A percentile compares a stretch with the other conserved stretches of the same genome.
phyloP scores from a whole-genome alignment of 64 coral and sea anemone species.

The Pocillopora damicornis region DNA sequence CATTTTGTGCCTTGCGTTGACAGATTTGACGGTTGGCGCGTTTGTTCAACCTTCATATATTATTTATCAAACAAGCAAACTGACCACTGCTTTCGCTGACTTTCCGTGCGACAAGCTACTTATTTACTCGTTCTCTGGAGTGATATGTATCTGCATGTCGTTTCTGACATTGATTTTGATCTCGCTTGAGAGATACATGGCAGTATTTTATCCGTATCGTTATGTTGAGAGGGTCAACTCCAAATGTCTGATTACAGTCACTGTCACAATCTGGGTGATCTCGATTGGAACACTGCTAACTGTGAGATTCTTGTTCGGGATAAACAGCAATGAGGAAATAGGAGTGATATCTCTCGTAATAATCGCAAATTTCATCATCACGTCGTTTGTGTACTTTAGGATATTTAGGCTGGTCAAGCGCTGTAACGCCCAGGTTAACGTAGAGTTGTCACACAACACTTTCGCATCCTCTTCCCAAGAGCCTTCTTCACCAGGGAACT shows the following conservation, averaged over 20 bases:
- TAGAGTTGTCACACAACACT: not conserved
- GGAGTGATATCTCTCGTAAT: conserved; percentile 31
- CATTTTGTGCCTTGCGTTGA: conserved; percentile 29
- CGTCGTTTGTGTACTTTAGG: conserved; percentile 31
- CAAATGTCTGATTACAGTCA: not conserved
- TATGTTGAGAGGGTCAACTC: conserved; percentile 13
- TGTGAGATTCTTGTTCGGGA: conserved; percentile 25
- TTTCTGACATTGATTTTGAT: conserved; percentile 43
- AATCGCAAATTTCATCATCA: conserved; percentile 7
- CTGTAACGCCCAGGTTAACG: conserved; percentile 8
- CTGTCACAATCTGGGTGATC: not conserved
- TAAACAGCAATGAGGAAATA: conserved; percentile 38
- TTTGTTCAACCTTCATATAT: conserved; percentile 37
- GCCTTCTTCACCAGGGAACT: not conserved
- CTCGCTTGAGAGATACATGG: conserved; percentile 37
- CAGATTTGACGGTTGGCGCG: conserved; percentile 29
- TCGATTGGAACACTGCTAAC: conserved; percentile 9
- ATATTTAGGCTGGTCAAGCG: conserved; percentile 32
- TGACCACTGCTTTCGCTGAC: not conserved
- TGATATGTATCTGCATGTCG: conserved; percentile 42
- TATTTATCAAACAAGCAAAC: conserved; percentile 47
- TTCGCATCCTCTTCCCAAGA: not conserved
- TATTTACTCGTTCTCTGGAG: conserved; percentile 13
- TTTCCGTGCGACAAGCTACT: conserved; percentile 37
- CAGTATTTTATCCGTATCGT: conserved; percentile 52